Percentiles rank a stretch among this genome's conserved stretches.
Evolutionary conservation across 2,113 vertebrate species (phyloP).

Genomic region (Bombycilla garrulus): DNA sequence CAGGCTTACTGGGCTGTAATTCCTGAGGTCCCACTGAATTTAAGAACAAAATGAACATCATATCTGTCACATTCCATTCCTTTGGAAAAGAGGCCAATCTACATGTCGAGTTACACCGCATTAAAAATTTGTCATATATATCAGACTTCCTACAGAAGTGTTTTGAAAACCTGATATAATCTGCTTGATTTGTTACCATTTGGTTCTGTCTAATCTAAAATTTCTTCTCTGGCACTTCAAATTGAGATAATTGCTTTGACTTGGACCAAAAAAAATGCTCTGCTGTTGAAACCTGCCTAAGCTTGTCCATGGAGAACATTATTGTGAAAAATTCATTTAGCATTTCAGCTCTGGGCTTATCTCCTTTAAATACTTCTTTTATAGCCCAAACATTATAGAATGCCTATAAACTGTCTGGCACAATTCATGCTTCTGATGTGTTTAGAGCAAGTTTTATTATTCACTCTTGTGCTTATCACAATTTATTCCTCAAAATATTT

Average conservation of each 20-base stretch:
- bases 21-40: background rate
- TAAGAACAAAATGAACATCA: background rate
- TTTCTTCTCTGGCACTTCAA: constrained; percentile 13
- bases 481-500: constrained; percentile 24
- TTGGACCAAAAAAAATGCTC: background rate
- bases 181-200: constrained; percentile 28
- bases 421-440: constrained; percentile 10
- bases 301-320: background rate
- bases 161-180: constrained; percentile 37
- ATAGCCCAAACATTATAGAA: constrained; percentile 12
- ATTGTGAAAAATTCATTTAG: constrained; percentile 33
- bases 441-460: constrained; percentile 32
- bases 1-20: background rate
- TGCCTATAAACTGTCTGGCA: constrained; percentile 28
- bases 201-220: background rate
- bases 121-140: constrained; percentile 35
- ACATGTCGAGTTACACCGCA: rapidly evolving
- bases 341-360: constrained; percentile 44
- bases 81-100: background rate
- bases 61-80: background rate
- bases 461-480: background rate
- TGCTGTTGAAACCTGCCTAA: constrained; percentile 3
- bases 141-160: background rate
- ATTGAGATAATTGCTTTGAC: background rate
- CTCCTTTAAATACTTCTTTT: constrained; percentile 4